Base-by-base conservation (phyloP, 1,140 invertebrate species). In the Mizuhopecten yessoensis region DNA sequence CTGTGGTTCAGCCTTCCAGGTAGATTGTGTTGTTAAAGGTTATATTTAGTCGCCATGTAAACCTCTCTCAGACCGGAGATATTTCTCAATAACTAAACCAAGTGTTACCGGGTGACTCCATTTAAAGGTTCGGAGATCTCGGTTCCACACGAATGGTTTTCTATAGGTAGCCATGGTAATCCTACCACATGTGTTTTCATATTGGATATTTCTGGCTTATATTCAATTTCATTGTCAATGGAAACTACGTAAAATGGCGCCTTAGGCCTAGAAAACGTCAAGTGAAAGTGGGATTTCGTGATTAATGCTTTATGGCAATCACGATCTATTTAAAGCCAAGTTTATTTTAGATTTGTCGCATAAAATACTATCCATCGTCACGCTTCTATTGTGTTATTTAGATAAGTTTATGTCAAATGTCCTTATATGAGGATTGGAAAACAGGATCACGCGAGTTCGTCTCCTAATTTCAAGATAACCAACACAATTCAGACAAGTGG, bases 131-230 rank as follows among this genome's bases (percentile, higher is more conserved):
- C 15, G 45, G 45, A 29, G 29, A 75, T 75, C 15, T 29, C 23
- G n/a, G 57, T 75, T 75, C 57, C 5, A n/a, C 57, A 75, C 57
- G 57, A 75, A 29, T 29, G 57, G 57, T 29, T 75, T 75, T 75
- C 23, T 29, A 75, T 75, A 75, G 11, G 57, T 75, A 75, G 29
- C 57, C 57, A 75, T 75, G 57, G 57, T 17, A 13, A 75, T 29
- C 23, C 5, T 29, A 75, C 57, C n/a, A 75, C 57, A 3, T 23
- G 57, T 75, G 57, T 75, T 75, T n/a, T 75, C 57, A 75, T 75
- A 29, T 5, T 75, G 57, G 57, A n/a, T 75, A 75, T 75, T 75
- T 75, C 17, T 75, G 57, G 57, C 57, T 75, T 75, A 75, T 75
- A 75, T 75, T 75, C 29, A 75, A 75, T 29, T 75, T n/a, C 9